Conservation (phyloP, 1,140 invertebrate genomes). For the Harpegnathos saltator region DNA sequence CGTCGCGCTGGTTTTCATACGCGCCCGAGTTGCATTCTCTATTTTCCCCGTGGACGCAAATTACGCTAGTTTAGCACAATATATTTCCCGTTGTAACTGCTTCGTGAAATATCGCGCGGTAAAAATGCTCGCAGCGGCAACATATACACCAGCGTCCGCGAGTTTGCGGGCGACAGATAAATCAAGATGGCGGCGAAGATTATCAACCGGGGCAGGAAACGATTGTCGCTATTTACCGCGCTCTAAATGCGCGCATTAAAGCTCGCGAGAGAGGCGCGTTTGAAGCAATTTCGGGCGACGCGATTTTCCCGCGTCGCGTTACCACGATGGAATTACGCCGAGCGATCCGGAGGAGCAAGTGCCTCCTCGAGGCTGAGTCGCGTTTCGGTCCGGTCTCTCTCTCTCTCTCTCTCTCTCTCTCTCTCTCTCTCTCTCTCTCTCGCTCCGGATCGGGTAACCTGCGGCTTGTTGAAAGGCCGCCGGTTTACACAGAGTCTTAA, state of each 20-base stretch:
- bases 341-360: too few species aligned
- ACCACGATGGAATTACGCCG: too few species aligned
- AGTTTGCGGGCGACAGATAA: slow-evolving; percentile 24
- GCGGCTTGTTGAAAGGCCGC: not conserved
- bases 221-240: too few species aligned
- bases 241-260: too few species aligned
- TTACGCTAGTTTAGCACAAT: slow-evolving; percentile 31
- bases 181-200: slow-evolving; percentile 4
- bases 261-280: too few species aligned
- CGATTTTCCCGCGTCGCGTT: too few species aligned
- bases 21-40: not conserved
- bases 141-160: not conserved
- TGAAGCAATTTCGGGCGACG: too few species aligned
- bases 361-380: too few species aligned
- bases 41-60: slow-evolving; percentile 30
- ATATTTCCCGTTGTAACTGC: slow-evolving; percentile 51
- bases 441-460: not conserved
- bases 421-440: not conserved
- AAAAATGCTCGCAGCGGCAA: slow-evolving; percentile 23
- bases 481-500: not conserved
- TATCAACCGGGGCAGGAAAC: too few species aligned
- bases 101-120: slow-evolving; percentile 39
- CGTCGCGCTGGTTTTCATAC: slow-evolving; percentile 16
- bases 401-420: not conserved
- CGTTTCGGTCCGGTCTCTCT: not conserved